Evolutionary conservation across 2,113 vertebrate genomes (phyloP), one percentile per base, ranked within the genome.

Genomic region (Petromus typicus): DNA sequence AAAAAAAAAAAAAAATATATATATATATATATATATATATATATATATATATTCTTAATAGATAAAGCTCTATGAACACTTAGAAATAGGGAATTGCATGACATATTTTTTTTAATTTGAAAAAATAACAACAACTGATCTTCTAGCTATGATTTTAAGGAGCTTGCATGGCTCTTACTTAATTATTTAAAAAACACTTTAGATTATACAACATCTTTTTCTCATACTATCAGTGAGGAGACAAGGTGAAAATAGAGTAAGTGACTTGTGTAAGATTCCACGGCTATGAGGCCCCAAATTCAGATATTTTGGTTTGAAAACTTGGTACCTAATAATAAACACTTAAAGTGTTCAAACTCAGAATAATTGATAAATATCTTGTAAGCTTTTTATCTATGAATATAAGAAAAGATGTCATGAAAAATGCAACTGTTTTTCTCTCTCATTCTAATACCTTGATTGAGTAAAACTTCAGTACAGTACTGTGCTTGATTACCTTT

Each of bases 81-180:
- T 84, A 45, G 63, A 96, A 95, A 75, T 48, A 76, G 93, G 87
- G 27, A 86, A 63, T 88, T 76, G 18, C 16, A 57, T 80, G 1
- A 3, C 37, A 43, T 75, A 75, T 57, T 91, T 94, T n/a, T 59
- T 73, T 92, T 32, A 85, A 30, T 80, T 78, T 80, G 37, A 75
- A 64, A 20, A 96, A 92, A 25, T 16, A 54, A 73, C 69, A n/a
- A 54, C 13, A 25, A 57, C 73, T 73, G 73, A 78, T 90, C 32
- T 93, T 93, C 27, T 11, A 48, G 4, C 5, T 51, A 73, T n/a
- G 18, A 56, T 14, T 59, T 51, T 88, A 89, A 93, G 25, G 11
- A 13, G 78, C 86, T 79, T 87, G 23, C 75, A 75, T 79, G 20
- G 23, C 40, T 89, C 23, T 71, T 86, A 73, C 71, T 88, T 84